A percentile compares a stretch with the other conserved stretches of the same genome.
These are phyloP conservation scores for Drosophila arizonae DNA, from an alignment of 1,140 invertebrate genomes.

Conservation along the genomic window DNA sequence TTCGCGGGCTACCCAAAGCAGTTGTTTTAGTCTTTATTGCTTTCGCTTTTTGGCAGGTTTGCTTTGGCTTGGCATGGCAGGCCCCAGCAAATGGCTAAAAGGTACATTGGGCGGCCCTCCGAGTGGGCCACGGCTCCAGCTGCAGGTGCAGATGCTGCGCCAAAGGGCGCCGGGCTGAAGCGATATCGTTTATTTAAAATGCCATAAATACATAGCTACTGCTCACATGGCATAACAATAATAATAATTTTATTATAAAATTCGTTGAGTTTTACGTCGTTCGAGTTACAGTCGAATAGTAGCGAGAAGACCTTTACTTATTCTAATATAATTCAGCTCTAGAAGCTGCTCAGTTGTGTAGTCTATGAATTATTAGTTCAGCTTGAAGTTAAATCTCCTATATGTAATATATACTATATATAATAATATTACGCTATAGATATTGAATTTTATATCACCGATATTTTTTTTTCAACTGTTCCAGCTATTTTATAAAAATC, in stretches of 20 bases:
- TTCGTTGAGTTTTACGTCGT: neutral
- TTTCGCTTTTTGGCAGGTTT: conserved; percentile 48
- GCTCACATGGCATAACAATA: conserved; percentile 18
- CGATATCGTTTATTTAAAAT: conserved; percentile 65
- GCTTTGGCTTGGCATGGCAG: conserved; percentile 20
- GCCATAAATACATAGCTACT: conserved; percentile 55
- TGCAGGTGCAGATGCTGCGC: conserved; percentile 5
- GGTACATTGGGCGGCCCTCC: neutral
- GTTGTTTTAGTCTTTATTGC: conserved; percentile 79
- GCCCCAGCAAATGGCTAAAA: neutral
- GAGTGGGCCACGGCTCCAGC: neutral
- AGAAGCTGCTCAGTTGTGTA: too few relatives aligned
- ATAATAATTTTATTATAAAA: conserved; percentile 8
- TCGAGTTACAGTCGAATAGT: neutral
- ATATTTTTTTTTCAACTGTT: too few relatives aligned
- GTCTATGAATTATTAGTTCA: neutral
- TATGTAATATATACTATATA: too few relatives aligned
- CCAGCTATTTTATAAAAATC: too few relatives aligned
- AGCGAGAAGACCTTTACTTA: neutral
- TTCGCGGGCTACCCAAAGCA: conserved; percentile 32
- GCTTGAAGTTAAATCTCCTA: neutral
- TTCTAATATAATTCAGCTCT: too few relatives aligned
- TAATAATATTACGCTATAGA: too few relatives aligned
- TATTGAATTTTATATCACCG: too few relatives aligned
- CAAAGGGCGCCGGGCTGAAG: neutral